These are phyloP conservation scores for Theocolax elegans DNA, from an alignment of 1,140 invertebrate species.

Conservation along the genomic window DNA sequence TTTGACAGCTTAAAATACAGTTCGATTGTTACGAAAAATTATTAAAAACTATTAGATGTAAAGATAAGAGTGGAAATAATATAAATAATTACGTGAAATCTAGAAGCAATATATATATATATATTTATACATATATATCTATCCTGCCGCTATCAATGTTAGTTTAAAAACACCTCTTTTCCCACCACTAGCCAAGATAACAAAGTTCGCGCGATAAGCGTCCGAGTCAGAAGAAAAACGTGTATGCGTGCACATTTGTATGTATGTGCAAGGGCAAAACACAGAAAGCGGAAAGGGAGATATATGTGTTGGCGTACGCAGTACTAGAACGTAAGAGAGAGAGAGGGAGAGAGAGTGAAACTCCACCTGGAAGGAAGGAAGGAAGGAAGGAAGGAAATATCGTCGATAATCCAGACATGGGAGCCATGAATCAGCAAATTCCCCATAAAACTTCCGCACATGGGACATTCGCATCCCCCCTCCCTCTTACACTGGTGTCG, in stretches of 20 bases:
- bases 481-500: neutral
- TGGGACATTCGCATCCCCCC: slow-evolving; percentile 12
- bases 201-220: slow-evolving; percentile 5
- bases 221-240: neutral
- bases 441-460: slow-evolving; percentile 38
- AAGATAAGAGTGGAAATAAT: too few relatives aligned
- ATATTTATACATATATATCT: too few relatives aligned
- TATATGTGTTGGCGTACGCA: neutral
- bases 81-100: neutral
- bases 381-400: slow-evolving; percentile 37
- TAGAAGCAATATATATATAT: slow-evolving; percentile 12
- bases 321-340: neutral
- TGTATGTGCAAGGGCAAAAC: neutral
- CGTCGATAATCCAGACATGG: slow-evolving; percentile 4
- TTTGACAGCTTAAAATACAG: too few relatives aligned
- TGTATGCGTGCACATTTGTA: neutral
- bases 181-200: slow-evolving; percentile 9
- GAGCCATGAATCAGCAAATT: slow-evolving; percentile 40
- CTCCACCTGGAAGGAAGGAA: slow-evolving; percentile 39
- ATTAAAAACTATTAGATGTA: too few relatives aligned
- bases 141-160: slow-evolving; percentile 18
- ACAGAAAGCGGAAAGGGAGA: neutral
- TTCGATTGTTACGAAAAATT: too few relatives aligned
- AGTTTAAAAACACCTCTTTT: neutral
- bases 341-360: neutral